Evolutionary conservation across 2,113 vertebrate genomes (phyloP).

Genomic region (Theristicus caerulescens): DNA sequence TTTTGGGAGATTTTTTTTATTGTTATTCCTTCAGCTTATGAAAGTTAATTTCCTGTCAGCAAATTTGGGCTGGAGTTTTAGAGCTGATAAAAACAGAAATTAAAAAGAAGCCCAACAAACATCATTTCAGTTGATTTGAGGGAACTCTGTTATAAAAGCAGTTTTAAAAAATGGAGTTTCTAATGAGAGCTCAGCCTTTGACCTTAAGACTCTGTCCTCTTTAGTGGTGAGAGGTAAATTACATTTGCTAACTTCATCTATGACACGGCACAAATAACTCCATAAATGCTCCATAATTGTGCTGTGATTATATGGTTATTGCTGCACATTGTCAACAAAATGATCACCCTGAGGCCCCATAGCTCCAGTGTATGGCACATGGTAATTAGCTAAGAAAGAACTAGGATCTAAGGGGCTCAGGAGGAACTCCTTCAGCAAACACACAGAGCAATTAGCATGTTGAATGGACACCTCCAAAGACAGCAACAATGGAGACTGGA

Average conservation of each 20-base stretch:
- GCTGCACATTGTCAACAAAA: conserved; percentile 68
- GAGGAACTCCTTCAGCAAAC: conserved; percentile 22
- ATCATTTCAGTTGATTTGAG: not conserved
- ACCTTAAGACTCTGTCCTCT: conserved; percentile 44
- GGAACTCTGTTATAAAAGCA: not conserved
- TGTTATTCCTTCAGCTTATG: not conserved
- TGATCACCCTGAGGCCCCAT: conserved; percentile 39
- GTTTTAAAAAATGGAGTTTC: not conserved
- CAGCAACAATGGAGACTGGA: not conserved
- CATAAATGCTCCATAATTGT: conserved; percentile 64
- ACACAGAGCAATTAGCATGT: not conserved
- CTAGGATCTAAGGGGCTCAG: not conserved
- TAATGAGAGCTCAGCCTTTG: conserved; percentile 6
- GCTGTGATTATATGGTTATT: conserved; percentile 61
- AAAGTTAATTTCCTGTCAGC: not conserved
- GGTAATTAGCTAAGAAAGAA: conserved; percentile 52
- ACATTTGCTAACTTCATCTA: conserved; percentile 46
- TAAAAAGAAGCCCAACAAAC: not conserved
- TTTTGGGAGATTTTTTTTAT: not conserved
- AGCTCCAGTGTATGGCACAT: conserved; percentile 29
- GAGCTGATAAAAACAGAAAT: not conserved
- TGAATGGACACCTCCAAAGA: not conserved
- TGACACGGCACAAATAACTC: conserved; percentile 42
- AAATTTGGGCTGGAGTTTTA: not conserved
- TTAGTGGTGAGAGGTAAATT: conserved; percentile 43